Evolutionary conservation across 2,797 vertebrate genomes (phyloP), one percentile per base, ranked within the genome.

Genomic region (Myotis vivesi): DNA sequence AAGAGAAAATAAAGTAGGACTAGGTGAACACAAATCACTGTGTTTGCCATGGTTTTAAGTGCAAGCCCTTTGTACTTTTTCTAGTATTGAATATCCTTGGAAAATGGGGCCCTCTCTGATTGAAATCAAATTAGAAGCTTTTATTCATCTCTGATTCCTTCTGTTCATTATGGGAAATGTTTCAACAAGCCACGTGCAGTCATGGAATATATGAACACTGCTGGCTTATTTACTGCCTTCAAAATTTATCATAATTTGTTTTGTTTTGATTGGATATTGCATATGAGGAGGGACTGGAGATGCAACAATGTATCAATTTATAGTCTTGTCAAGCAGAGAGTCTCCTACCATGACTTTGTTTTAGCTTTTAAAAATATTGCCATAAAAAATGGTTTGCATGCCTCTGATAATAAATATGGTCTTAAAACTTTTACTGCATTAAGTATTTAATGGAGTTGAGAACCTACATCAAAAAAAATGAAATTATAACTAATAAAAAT

Each of bases 401-500:
- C 89, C 66, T 95, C 87, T 89, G 87, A 81, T 85, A 92, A 92
- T 90, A 95, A 92, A 91, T 55, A 81, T 5, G 53, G 46, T 77
- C 87, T 91, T 84, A 89, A 79, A 94, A 62, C 22, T 94, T 93
- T 87, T 84, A 96, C 57, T 92, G 46, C 33, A 49, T 92, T 93
- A 72, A 87, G 19, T 33, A 85, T 92, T 95, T 92, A 95, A 94
- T 94, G 62, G 51, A 87, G 64, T 38, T 72, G 89, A 95, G 85
- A 82, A 87, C 51, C 81, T 84, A 81, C 2, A 89, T 92, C 95
- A 94, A 82, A 68, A 96, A 85, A 85, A 92, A 91, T 91, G 53
- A 95, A 97, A 95, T 92, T 93, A 79, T 91, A 66, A 68, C 41
- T 92, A 95, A 95, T 95, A 95, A 95, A 97, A 94, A 69, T 94